phyloP scores from a whole-genome alignment of 2,797 vertebrate genomes.

The Picus viridis region DNA sequence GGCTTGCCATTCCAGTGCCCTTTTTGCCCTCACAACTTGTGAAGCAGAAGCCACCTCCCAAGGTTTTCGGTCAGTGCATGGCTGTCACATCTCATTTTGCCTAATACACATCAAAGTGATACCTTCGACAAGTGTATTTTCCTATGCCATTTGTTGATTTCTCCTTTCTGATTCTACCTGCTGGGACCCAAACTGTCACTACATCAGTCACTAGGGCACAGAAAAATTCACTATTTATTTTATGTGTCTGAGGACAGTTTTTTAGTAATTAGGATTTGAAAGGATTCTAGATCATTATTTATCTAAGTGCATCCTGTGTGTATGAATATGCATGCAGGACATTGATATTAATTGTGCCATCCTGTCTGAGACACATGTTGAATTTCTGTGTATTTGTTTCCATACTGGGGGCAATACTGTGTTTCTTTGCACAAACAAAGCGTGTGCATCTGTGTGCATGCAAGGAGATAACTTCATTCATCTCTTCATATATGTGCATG shows the following conservation, averaged over 20 bases:
- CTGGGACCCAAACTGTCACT: background rate
- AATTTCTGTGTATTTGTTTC: background rate
- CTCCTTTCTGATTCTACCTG: slow-evolving; percentile 5
- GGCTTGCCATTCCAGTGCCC: background rate
- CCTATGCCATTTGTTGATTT: slow-evolving; percentile 48
- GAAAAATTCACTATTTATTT: background rate
- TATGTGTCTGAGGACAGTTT: background rate
- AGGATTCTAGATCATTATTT: background rate
- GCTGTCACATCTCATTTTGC: slow-evolving; percentile 57
- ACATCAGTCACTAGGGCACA: background rate
- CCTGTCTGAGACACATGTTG: accelerated
- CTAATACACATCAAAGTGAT: slow-evolving; percentile 12
- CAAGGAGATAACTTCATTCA: background rate
- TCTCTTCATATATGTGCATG: background rate
- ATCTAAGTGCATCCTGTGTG: background rate
- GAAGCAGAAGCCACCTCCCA: slow-evolving; percentile 32
- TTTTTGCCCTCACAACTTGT: slow-evolving; percentile 17
- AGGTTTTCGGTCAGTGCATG: slow-evolving; percentile 46
- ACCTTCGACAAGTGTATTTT: slow-evolving; percentile 23
- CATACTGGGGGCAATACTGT: background rate
- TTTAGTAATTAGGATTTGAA: background rate
- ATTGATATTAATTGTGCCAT: background rate
- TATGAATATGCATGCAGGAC: background rate
- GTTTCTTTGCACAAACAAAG: background rate
- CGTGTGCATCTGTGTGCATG: background rate